Evolutionary conservation across 2,797 vertebrate genomes (phyloP).

Genomic region (Zalophus californianus): DNA sequence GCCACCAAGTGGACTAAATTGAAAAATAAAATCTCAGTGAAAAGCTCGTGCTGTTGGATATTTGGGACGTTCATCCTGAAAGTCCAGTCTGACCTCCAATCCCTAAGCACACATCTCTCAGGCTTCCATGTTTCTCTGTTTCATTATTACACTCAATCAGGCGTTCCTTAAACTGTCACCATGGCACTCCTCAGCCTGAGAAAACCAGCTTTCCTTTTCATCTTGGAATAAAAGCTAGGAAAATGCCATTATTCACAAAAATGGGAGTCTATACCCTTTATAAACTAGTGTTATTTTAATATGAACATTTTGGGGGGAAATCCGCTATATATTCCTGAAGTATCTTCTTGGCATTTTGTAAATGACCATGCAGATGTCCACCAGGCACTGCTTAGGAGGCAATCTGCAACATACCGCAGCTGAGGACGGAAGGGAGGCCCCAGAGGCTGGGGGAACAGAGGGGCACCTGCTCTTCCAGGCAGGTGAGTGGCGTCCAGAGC

Average conservation of each 20-base stretch:
- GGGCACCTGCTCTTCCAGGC: background rate
- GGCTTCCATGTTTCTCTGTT: background rate
- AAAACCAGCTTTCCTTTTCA: background rate
- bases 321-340: background rate
- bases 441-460: background rate
- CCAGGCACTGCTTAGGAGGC: background rate
- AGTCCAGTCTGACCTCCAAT: background rate
- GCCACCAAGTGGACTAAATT: background rate
- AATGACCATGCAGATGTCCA: background rate
- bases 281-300: background rate
- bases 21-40: background rate
- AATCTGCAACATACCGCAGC: background rate
- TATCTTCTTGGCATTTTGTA: background rate
- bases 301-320: background rate
- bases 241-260: background rate
- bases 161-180: background rate
- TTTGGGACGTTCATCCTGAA: background rate
- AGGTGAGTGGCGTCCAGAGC: background rate
- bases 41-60: background rate
- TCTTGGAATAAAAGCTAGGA: background rate
- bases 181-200: background rate
- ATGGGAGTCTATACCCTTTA: background rate
- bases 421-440: fast-evolving
- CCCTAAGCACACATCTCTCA: background rate
- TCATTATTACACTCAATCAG: background rate